Evolutionary conservation across 37 sponge, comb jelly and placozoan genomes (phyloP).

Genomic region (Aplysina aerophoba): DNA sequence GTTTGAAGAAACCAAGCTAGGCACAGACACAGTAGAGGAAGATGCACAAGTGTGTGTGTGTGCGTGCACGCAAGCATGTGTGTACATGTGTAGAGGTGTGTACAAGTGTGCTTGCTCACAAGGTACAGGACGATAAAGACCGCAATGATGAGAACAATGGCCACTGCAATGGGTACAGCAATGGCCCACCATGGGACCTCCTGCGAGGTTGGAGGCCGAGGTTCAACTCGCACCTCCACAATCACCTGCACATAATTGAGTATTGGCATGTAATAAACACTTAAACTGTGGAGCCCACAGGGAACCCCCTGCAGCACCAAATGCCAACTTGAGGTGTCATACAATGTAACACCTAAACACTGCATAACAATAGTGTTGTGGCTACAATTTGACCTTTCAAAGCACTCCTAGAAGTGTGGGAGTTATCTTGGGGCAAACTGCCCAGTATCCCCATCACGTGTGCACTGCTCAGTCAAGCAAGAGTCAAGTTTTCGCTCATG

Average conservation of each 20-base stretch:
- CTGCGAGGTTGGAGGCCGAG: background rate
- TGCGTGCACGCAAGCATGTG: too few species aligned
- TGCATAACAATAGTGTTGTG: too few species aligned
- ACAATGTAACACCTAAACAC: too few species aligned
- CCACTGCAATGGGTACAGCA: conserved; percentile 24
- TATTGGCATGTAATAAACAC: too few species aligned
- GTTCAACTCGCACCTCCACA: background rate
- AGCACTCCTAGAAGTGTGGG: too few species aligned
- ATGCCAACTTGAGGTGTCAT: background rate
- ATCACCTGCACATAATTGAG: background rate
- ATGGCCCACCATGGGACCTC: background rate
- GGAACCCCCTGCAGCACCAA: background rate
- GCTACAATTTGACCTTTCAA: too few species aligned
- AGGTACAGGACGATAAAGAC: conserved; percentile 2
- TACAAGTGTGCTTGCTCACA: background rate
- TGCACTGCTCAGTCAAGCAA: too few species aligned
- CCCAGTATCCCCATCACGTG: too few species aligned
- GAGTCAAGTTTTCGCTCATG: too few species aligned
- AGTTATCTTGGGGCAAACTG: too few species aligned
- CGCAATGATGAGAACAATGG: background rate
- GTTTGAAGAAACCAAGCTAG: conserved; percentile 13
- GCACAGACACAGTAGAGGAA: background rate
- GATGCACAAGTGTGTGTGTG: background rate
- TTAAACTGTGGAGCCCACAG: background rate
- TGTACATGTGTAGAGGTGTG: too few species aligned